Conservation (phyloP, 2,113 vertebrate species). For the Columba janthina region DNA sequence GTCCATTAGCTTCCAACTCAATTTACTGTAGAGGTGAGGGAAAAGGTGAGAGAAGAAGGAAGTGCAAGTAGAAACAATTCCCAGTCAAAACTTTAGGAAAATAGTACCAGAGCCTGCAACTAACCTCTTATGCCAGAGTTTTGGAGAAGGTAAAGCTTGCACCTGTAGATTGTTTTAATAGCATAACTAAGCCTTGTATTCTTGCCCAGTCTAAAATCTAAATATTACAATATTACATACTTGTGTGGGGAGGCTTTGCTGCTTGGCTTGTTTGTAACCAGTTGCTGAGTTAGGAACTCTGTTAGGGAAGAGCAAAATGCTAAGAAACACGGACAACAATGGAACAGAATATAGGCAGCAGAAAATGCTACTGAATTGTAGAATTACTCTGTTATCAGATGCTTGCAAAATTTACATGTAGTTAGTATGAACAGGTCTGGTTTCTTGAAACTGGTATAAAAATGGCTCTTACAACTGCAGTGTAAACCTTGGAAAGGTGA, state of each 20-base stretch:
- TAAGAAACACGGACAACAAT: rapidly evolving
- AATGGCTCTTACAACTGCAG: neutral
- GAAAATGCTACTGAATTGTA: neutral
- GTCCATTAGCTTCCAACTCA: neutral
- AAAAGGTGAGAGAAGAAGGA: neutral
- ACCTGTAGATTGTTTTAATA: neutral
- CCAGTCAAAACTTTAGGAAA: rapidly evolving
- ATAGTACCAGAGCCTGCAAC: neutral
- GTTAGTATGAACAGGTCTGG: neutral
- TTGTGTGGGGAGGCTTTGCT: neutral
- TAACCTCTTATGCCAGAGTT: neutral
- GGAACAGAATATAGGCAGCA: neutral
- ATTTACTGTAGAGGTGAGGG: neutral
- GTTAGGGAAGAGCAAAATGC: neutral
- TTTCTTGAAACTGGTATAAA: neutral
- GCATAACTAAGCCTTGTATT: neutral
- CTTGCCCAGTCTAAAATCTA: neutral
- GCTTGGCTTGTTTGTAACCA: neutral
- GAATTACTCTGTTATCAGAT: rapidly evolving
- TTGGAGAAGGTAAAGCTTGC: neutral
- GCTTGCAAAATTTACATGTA: neutral
- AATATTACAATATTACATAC: rapidly evolving
- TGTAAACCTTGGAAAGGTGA: neutral
- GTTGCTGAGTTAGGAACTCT: neutral
- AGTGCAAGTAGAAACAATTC: neutral